Conservation (phyloP, 2,888 invertebrate genomes). For the Sceliomorpha sp. region DNA sequence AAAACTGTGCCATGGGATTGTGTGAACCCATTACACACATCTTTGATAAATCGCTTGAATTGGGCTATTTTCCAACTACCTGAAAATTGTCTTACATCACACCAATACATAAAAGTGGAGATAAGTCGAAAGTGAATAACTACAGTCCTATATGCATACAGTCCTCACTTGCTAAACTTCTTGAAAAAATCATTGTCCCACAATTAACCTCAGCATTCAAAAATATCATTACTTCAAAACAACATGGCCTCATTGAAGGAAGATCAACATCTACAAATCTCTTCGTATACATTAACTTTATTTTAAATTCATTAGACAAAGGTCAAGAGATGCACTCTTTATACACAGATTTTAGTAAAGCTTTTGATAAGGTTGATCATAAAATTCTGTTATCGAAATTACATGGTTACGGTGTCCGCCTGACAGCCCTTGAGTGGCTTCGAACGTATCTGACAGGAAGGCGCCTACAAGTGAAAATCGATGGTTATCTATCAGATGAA, state of each 20-base stretch:
- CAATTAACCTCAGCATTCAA: background rate
- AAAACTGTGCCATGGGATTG: background rate
- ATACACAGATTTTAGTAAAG: background rate
- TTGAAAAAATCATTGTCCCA: background rate
- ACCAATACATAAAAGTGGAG: background rate
- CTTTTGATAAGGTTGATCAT: background rate
- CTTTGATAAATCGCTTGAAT: background rate
- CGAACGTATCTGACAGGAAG: background rate
- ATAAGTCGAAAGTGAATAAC: background rate
- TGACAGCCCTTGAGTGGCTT: background rate
- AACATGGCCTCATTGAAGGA: background rate
- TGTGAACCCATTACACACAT: background rate
- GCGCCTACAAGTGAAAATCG: background rate
- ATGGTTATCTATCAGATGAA: background rate
- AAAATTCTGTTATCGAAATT: background rate
- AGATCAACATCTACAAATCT: background rate
- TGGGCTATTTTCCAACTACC: background rate
- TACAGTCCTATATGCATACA: background rate
- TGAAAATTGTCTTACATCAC: background rate
- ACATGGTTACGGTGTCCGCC: background rate
- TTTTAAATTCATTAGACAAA: background rate
- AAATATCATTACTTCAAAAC: background rate
- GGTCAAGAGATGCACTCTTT: background rate
- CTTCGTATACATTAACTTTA: background rate
- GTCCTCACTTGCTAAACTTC: background rate